phyloP scores from a whole-genome alignment of 2,888 invertebrate species.

The Nomada ferruginata region DNA sequence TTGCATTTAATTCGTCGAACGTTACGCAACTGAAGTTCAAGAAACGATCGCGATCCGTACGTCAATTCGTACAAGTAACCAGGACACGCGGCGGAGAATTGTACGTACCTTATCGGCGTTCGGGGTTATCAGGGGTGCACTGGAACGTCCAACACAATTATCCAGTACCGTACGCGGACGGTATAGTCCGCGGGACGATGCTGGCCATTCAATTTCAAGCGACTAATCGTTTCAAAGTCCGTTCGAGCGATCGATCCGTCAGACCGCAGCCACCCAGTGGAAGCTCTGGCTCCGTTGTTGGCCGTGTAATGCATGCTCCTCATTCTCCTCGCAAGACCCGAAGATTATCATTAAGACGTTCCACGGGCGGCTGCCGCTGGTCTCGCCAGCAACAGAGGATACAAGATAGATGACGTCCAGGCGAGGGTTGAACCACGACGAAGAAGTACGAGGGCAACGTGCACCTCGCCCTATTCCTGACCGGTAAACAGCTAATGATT shows the following conservation, averaged over 20 bases:
- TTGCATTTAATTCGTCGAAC: no score
- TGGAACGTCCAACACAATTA: neutral
- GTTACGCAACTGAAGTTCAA: no score
- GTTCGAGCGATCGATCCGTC: constrained; percentile 15
- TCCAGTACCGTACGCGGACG: neutral
- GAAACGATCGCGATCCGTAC: no score
- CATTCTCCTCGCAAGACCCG: constrained; percentile 42
- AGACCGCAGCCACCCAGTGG: constrained; percentile 7
- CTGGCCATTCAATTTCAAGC: constrained; percentile 32
- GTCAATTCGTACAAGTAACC: neutral
- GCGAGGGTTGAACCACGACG: constrained; percentile 2
- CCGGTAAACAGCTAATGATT: constrained; percentile 57
- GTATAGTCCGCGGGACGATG: constrained; percentile 2
- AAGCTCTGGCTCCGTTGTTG: constrained; percentile 7
- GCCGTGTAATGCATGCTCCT: constrained; percentile 48
- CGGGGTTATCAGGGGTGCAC: constrained; percentile 25
- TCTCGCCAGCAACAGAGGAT: constrained; percentile 21
- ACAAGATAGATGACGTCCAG: constrained; percentile 48
- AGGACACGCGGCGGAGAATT: neutral
- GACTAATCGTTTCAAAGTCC: constrained; percentile 32
- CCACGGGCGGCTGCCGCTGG: constrained; percentile 22
- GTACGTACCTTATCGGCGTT: constrained; percentile 2
- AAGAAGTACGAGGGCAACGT: neutral
- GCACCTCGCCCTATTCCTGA: constrained; percentile 34
- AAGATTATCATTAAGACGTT: constrained; percentile 63